Evolutionary conservation across 2,888 invertebrate species (phyloP), one percentile per base, ranked within the genome.

Genomic region (Mesorhabditis belari): DNA sequence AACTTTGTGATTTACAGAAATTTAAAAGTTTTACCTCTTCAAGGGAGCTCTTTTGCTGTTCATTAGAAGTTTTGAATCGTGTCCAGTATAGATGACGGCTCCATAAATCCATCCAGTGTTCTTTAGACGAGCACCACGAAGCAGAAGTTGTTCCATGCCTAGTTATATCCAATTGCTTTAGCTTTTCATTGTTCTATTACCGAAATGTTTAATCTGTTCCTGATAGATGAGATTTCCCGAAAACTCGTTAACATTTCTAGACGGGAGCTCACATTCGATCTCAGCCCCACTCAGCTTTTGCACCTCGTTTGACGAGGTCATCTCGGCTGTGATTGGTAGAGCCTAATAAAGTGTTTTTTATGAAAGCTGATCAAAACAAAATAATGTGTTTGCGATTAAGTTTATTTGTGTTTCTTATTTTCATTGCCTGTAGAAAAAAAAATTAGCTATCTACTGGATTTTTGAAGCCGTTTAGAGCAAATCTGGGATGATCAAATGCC

Each of bases 11-110:
- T 35, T 35, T 17, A 35, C 12, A 17, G 12, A 35, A n/a, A n/a
- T n/a, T 9, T 9, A 23, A 63, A 24, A 62, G 25, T 21, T 12
- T 64, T 23, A 96, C 67, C 95, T 87, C 84, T 94, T 94, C 67
- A 94, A 83, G 0, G 91, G 91, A 4, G 86, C 85, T 51, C 89
- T 88, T 49, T 89, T 90, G 58, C 91, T 90, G 84, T 98, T 98
- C 81, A 85, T 89, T 92, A 98, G 92, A 75, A 99, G 87, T 83
- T 99, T 99, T 61, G 95, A 92, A 83, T 99, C 96, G 82, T 94
- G 95, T 0, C 99, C 98, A 0, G 96, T 94, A 85, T 98, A 99
- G 64, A 98, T 87, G 21, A 93, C 93, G 55, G 91, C 79, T 80
- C 85, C 96, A 84, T 91, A 91, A 57, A 92, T 86, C 95, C 95